phyloP scores from a whole-genome alignment of 2,113 vertebrate species.

The Lasiurus borealis region DNA sequence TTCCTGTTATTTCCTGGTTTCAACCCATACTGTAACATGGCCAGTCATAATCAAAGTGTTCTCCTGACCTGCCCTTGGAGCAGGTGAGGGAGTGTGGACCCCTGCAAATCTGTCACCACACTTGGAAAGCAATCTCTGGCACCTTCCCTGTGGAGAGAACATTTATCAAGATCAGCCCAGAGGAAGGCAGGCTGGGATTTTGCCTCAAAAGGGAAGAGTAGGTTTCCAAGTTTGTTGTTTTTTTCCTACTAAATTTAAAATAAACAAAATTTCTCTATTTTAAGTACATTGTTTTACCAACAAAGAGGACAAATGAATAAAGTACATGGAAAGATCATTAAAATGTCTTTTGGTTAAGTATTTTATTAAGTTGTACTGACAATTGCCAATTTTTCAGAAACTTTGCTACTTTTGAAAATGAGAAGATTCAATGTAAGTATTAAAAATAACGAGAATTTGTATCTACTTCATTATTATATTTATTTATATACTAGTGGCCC shows the following conservation, averaged over 20 bases:
- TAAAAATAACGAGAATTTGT: not conserved
- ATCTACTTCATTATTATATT: not conserved
- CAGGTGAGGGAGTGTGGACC: not conserved
- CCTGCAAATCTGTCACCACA: constrained; percentile 7
- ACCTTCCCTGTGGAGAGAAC: not conserved
- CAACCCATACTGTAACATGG: not conserved
- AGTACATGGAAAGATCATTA: not conserved
- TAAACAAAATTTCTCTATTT: not conserved
- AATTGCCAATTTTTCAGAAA: constrained; percentile 7
- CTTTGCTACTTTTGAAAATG: constrained; percentile 6
- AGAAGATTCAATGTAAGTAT: not conserved
- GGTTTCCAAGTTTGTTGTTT: not conserved
- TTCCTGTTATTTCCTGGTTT: constrained; percentile 3
- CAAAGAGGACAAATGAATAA: not conserved
- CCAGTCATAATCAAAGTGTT: not conserved
- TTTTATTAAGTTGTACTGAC: not conserved
- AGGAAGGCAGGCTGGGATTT: constrained; percentile 2
- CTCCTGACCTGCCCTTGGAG: not conserved
- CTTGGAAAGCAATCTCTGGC: not conserved
- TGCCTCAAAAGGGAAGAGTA: not conserved
- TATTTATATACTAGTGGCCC: not conserved
- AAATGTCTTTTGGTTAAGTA: constrained; percentile 27
- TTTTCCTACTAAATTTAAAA: constrained; percentile 5
- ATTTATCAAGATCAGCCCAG: not conserved
- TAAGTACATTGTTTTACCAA: not conserved